phyloP scores from a whole-genome alignment of 2,797 vertebrate genomes.

The Odontamblyopus rebecca region DNA sequence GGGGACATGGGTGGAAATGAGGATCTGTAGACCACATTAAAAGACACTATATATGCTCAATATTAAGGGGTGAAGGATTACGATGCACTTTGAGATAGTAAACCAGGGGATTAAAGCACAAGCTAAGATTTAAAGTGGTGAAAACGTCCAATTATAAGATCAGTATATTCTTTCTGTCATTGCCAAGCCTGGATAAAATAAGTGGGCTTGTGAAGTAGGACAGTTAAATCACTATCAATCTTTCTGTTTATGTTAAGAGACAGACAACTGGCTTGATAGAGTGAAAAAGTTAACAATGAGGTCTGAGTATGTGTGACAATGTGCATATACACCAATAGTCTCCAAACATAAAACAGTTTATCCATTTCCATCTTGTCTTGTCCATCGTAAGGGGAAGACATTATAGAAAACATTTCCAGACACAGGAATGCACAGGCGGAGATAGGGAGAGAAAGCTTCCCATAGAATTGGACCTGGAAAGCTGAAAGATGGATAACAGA shows the following conservation, averaged over 20 bases:
- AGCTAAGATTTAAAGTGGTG: not conserved
- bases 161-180: not conserved
- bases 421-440: not conserved
- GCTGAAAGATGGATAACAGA: not conserved
- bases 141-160: too few species aligned
- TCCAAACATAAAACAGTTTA: not conserved
- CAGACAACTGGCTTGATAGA: not conserved
- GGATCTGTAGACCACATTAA: slow-evolving; percentile 29
- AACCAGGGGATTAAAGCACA: not conserved
- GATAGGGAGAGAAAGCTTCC: not conserved
- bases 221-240: not conserved
- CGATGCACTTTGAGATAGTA: slow-evolving; percentile 27
- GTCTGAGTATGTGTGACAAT: not conserved
- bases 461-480: not conserved
- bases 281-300: not conserved
- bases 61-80: slow-evolving; percentile 12
- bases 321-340: not conserved
- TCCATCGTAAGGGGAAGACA: not conserved
- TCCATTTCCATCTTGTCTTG: not conserved
- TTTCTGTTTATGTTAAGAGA: not conserved
- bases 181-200: not conserved
- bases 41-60: slow-evolving; percentile 16
- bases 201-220: not conserved
- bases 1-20: slow-evolving; percentile 23
- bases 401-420: not conserved